Base-by-base conservation (phyloP, 2,888 invertebrate genomes). In the Pammene aurita region DNA sequence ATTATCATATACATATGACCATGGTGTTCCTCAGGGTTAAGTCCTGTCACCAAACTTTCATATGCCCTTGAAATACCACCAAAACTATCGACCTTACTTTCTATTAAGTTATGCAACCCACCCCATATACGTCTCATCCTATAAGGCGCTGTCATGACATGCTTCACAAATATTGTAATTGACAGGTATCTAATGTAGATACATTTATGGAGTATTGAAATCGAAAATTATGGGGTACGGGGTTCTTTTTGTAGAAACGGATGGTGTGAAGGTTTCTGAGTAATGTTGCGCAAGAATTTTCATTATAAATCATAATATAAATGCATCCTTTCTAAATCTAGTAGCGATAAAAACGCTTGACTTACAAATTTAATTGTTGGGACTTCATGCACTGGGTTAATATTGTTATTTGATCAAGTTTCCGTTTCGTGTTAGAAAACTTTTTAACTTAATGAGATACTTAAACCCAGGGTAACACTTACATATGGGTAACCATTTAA, bases 71-170 rank as follows among this genome's bases (percentile, higher is more conserved):
- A 67, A 60, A 71, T 71, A 63, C 65, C 72, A 35, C 7, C 16
- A 38, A 55, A 58, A 6, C 35, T 62, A 71, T 48, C 63, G 71
- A 72, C 72, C 72, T 66, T 58, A 66, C 72, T 68, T 71, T 72
- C 72, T n/a, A 61, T 38, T 10, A 18, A 35, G 38, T 72, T 71
- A 69, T 56, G 63, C 60, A 71, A 72, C n/a, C 50, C 54, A 41
- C 67, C 70, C 70, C 71, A 64, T 68, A 68, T 64, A 61, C 26
- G 55, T 46, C 44, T 13, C 56, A 35, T 61, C 68, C 54, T 44
- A 60, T 65, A 60, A 64, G 69, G 13, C 16, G 35, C 26, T 38
- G 50, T 16, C 62, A 46, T 48, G 64, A 48, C n/a, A 55, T 6
- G 54, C 35, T 58, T 58, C 68, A 67, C 18, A 14, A 38, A 65